Evolutionary conservation across 2,888 invertebrate species (phyloP), one percentile per base, ranked within the genome.

Genomic region (Oeneis ivallda): DNA sequence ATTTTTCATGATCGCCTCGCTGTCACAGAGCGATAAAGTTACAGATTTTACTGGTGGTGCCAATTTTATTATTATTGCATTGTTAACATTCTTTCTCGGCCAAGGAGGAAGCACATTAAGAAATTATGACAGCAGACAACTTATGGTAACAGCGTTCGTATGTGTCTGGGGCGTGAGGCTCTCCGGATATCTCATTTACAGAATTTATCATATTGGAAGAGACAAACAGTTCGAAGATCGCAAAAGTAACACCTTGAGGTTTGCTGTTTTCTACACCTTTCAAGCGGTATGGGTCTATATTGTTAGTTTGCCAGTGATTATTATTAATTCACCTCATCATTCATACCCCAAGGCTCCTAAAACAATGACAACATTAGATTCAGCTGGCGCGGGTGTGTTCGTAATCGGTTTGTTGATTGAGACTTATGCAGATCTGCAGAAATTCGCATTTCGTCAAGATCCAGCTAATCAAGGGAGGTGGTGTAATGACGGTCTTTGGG

Each of bases 21-120:
- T 95, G 64, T 96, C 96, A 75, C 96, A 97, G 85, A 94, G 96
- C 89, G 98, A 98, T 83, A 97, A 98, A 89, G 93, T 98, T 65
- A 97, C 98, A 0, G 98, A 98, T 86, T 97, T 98, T 89, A 98
- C 98, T 68, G 97, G 98, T 9, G 98, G 98, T 65, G 96, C 96
- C 64, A 98, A 98, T 89, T 98, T 98, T 85, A 96, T 98, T 72
- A 96, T 97, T 63, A 93, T 98, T 73, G 97, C 98, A 9, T 85
- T 98, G 69, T 90, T 98, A 53, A 98, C 98, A 37, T 97, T 98
- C 88, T 95, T 96, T 79, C 92, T 98, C 50, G 96, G 97, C 13
- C 96, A 96, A 93, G 94, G 94, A 73, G 95, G 95, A 76, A 95
- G 92, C 49, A 91, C 92, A 11, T 83, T 92, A 43, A 94, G 95